Percentiles rank a stretch among this genome's conserved stretches.
Conservation (phyloP, 2,113 vertebrate species). For the Nycticebus coucang region DNA sequence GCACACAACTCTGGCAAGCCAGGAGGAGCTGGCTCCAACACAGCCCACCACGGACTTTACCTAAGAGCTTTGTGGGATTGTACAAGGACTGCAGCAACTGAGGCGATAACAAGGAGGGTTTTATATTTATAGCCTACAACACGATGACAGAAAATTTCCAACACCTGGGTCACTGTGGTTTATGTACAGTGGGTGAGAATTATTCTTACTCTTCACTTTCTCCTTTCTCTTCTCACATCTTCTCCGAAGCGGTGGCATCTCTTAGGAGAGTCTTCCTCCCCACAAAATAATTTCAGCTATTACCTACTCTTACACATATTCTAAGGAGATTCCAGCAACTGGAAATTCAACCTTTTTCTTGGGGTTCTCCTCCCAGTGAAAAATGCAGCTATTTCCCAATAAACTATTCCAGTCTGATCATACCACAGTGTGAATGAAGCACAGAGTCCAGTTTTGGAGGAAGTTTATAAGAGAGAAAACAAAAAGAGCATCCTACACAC, state of each 20-base stretch:
- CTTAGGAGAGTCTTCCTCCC: neutral
- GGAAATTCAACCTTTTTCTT: neutral
- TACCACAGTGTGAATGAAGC: neutral
- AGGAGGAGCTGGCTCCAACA: rapidly evolving
- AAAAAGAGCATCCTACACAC: too few species aligned
- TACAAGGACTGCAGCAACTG: neutral
- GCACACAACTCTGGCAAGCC: rapidly evolving
- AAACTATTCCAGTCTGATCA: neutral
- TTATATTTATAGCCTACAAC: neutral
- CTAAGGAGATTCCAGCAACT: neutral
- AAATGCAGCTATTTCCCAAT: neutral
- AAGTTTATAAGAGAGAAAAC: neutral
- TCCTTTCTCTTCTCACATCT: neutral
- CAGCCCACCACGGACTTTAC: neutral
- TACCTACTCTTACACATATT: too few species aligned
- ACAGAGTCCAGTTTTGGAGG: neutral
- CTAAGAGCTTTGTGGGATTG: neutral
- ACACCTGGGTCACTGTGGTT: neutral
- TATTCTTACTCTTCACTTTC: neutral
- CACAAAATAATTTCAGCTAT: neutral
- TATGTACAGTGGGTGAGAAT: neutral
- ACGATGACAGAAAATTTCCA: neutral
- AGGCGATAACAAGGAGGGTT: neutral
- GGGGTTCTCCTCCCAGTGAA: neutral
- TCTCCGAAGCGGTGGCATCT: neutral